Evolutionary conservation across 2,797 vertebrate genomes (phyloP), one percentile per base, ranked within the genome.

Genomic region (Momotus momota): DNA sequence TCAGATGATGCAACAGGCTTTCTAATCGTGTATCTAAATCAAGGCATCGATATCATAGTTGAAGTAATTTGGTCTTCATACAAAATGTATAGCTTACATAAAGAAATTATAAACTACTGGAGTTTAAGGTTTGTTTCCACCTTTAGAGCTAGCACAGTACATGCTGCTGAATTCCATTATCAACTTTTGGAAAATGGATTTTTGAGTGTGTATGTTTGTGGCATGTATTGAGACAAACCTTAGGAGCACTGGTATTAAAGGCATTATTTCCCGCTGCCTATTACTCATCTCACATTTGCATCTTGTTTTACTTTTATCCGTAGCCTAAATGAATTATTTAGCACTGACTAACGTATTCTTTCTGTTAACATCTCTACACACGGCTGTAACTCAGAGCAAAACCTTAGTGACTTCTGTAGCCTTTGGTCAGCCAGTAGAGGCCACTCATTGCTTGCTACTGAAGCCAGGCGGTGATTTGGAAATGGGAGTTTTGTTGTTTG

Each of bases 391-490:
- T 93, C 9, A 0, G 3, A 86, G 90, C 66, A 67, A 70, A 81
- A 75, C 67, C 69, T 52, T 55, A 91, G 92, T 98, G 98, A 98
- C 98, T 99, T 97, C 97, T 97, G 98, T 98, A 98, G 98, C 97
- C 98, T 98, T 98, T 98, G 98, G 98, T 98, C 99, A 99, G 98
- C 99, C 99, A 99, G 99, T 97, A 99, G 99, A 99, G 99, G 99
- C 98, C 99, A 99, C 99, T 99, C 99, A 99, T 98, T 98, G 99
- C 99, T 99, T 99, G 98, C 98, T 95, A 4, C 97, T 98, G 85
- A 92, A 79, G n/a, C 96, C 58, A 97, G 98, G 98, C 78, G 0
- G 72, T 38, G 51, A 71, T 85, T 71, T 41, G 84, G n/a, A 94
- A 38, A 62, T 33, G 14, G 66, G 69, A 46, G 2, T 14, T 77